phyloP scores from a whole-genome alignment of 1,140 invertebrate species.

The Drosophila serrata region DNA sequence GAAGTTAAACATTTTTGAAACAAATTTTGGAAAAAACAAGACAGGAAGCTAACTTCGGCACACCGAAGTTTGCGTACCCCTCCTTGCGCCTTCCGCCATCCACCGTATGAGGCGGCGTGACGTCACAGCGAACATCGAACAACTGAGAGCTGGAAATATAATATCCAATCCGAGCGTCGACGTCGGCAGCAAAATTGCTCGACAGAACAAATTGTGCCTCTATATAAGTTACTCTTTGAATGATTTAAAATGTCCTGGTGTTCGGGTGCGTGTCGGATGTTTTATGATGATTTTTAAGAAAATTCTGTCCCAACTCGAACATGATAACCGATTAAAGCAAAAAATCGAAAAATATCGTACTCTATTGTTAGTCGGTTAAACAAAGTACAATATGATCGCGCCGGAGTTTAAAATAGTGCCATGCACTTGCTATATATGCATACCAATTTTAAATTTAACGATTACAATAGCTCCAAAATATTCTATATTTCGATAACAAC shows the following conservation, averaged over 20 bases:
- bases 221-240: slow-evolving; percentile 1
- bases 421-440: not conserved
- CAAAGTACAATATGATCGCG: not conserved
- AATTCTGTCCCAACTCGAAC: not conserved
- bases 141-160: not conserved
- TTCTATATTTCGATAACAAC: not conserved
- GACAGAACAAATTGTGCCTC: not conserved
- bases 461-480: not conserved
- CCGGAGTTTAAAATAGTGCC: slow-evolving; percentile 1
- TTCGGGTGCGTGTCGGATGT: slow-evolving; percentile 5
- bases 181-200: not conserved
- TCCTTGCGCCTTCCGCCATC: no score
- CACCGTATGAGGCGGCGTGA: no score
- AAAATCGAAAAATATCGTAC: not conserved
- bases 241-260: slow-evolving; percentile 9
- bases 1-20: no score
- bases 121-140: not conserved
- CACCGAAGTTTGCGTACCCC: no score
- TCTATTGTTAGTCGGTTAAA: not conserved
- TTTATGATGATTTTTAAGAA: slow-evolving; percentile 2
- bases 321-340: not conserved
- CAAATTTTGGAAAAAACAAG: no score
- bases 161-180: slow-evolving; percentile 1
- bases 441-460: not conserved
- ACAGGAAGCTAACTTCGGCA: no score